These are phyloP conservation scores for Cepaea nemoralis DNA, from an alignment of 1,140 invertebrate species.

Conservation along the genomic window DNA sequence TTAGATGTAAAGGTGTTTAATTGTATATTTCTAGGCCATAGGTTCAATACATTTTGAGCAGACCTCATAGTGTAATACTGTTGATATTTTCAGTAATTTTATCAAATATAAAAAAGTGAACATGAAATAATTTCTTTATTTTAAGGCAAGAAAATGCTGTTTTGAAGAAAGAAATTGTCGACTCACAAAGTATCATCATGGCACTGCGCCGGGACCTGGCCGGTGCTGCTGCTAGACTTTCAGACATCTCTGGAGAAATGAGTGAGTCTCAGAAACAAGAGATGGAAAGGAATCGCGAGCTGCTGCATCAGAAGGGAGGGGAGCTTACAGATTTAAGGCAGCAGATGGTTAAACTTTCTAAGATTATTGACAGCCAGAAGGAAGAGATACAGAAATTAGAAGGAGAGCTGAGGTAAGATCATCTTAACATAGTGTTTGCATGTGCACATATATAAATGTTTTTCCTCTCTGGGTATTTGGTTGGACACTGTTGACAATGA, in stretches of 20 bases:
- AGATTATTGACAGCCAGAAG: conserved; percentile 71
- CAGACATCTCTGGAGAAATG: conserved; percentile 71
- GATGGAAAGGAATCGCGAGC: conserved; percentile 65
- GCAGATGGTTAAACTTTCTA: conserved; percentile 70
- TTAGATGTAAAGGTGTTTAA: no score
- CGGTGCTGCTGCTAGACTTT: conserved; percentile 68
- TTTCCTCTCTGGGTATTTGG: no score
- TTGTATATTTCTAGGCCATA: no score
- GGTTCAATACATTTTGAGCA: no score
- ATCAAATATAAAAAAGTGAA: no score
- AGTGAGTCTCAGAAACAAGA: conserved; percentile 71
- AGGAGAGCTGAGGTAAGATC: conserved; percentile 55
- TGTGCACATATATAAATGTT: background rate
- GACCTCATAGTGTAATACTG: no score
- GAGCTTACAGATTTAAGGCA: conserved; percentile 67
- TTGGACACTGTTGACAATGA: no score
- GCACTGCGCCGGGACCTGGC: conserved; percentile 67
- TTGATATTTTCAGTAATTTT: no score
- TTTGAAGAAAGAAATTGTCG: conserved; percentile 63
- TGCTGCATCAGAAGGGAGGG: conserved; percentile 57
- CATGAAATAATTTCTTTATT: background rate
- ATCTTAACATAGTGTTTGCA: background rate
- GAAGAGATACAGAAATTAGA: conserved; percentile 63
- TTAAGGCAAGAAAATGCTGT: conserved; percentile 65
- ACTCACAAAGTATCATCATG: conserved; percentile 67